Evolutionary conservation across 1,140 invertebrate genomes (phyloP), one percentile per base, ranked within the genome.

Genomic region (Bombus sylvicola): DNA sequence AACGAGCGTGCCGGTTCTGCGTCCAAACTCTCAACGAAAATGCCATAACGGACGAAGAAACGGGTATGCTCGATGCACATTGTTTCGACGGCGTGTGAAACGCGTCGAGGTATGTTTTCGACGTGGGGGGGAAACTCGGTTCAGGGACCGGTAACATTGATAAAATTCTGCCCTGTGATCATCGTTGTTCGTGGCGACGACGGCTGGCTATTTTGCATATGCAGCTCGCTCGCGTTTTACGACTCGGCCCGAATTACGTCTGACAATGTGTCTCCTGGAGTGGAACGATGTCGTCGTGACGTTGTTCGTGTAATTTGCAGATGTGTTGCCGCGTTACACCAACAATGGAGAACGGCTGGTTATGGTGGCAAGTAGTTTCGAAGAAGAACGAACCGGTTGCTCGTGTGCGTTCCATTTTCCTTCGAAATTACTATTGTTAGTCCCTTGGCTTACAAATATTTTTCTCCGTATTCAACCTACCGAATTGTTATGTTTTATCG

Each of bases 191-290:
- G 53, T 31, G 10, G 34, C 28, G 13, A 34, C 39, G 37, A 13
- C 13, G 22, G n/a, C 37, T 28, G 53, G 37, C 71, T 75, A 47
- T 34, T 82, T 82, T 82, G 71, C 57, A 75, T 82, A 75, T n/a
- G 47, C 8, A 66, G 22, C 64, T 66, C 13, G 39, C 25, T 22
- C 53, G 9, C n/a, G 71, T 82, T 47, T 82, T 75, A 82, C 53
- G 39, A 69, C 66, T 72, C 47, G 25, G 6, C 22, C 25, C 73
- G 31, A 75, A 75, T 82, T 82, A 66, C 59, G 43, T 53, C 25
- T 53, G 73, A 75, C 43, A 53, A 34, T 53, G 73, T 28, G 81
- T 75, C 41, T 71, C n/a, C 47, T 53, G 31, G 66, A 81, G 68
- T n/a, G 41, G 41, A n/a, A 80, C 31, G 41, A 80, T 18, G 41